Evolutionary conservation across 2,888 invertebrate genomes (phyloP), one percentile per base, ranked within the genome.

Genomic region (Drepanosiphum platanoidis): DNA sequence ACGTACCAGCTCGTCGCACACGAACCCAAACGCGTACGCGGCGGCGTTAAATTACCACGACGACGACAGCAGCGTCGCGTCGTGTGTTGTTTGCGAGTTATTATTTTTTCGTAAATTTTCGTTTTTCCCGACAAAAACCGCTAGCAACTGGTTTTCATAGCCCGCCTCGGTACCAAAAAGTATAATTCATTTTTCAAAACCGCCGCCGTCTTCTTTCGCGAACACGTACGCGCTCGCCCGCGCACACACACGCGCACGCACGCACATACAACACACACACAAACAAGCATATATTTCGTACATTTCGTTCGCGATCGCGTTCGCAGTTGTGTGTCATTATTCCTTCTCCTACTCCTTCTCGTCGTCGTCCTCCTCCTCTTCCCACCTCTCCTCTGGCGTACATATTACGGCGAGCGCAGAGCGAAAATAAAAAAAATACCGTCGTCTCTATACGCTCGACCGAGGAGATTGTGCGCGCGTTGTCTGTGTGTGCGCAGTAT

Each of bases 71-170:
- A 64, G 3, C 3, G 22, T 18, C 30, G 3, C 3, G 22, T 18
- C 30, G n/a, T 34, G 11, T 22, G 46, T 74, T 52, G 34, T 34
- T 75, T n/a, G n/a, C 34, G n/a, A 75, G 58, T 58, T n/a, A 75
- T 75, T 34, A 34, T 58, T 75, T n/a, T 32, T 74, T 74, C 42
- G 18, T 72, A 46, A 39, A 42, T 72, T 74, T 75, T 75, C 7
- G 34, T 8, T 58, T 75, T 42, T 75, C 34, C 52, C n/a, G 34
- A 75, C n/a, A 27, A 8, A 27, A 58, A 75, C 13, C n/a, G 30
- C 34, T 75, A 75, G 18, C 32, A n/a, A 52, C 52, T 74, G 32
- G 32, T 46, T 74, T 52, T 52, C 32, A 32, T 27, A 61, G 61
- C 27, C 61, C 27, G 9, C 27, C 9, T 2, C 61, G 61, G 27